Evolutionary conservation across 2,888 invertebrate species (phyloP).

Genomic region (Andrena dorsata): DNA sequence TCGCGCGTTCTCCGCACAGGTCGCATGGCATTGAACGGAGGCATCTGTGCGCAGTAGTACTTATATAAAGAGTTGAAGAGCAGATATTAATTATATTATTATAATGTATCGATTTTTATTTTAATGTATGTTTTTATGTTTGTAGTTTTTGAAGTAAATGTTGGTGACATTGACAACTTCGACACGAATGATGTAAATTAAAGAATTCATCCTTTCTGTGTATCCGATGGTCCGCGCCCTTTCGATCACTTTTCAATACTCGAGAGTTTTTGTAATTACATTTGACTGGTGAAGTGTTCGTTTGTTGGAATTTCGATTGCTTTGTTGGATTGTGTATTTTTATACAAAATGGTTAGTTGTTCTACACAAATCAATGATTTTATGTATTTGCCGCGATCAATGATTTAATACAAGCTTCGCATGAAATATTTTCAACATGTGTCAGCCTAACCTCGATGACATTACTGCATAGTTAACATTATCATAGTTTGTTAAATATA

Average conservation of each 20-base stretch:
- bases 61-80: too few relatives aligned
- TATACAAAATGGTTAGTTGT: slow-evolving; percentile 59
- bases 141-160: neutral
- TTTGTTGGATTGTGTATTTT: slow-evolving; percentile 6
- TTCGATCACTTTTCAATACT: neutral
- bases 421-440: slow-evolving; percentile 57
- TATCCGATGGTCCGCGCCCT: slow-evolving; percentile 14
- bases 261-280: slow-evolving; percentile 10
- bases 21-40: too few relatives aligned
- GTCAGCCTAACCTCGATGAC: slow-evolving; percentile 69
- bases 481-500: neutral
- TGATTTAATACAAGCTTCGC: neutral
- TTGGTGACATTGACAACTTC: neutral
- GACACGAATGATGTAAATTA: neutral
- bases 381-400: neutral
- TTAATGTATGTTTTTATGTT: neutral
- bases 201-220: neutral
- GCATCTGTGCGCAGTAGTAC: too few relatives aligned
- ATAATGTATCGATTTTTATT: neutral
- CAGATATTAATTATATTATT: neutral
- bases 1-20: too few relatives aligned
- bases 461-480: neutral
- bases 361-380: neutral
- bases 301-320: slow-evolving; percentile 22
- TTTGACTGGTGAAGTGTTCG: slow-evolving; percentile 1